These are phyloP conservation scores for Vanessa cardui DNA, from an alignment of 2,888 invertebrate genomes.

Conservation along the genomic window DNA sequence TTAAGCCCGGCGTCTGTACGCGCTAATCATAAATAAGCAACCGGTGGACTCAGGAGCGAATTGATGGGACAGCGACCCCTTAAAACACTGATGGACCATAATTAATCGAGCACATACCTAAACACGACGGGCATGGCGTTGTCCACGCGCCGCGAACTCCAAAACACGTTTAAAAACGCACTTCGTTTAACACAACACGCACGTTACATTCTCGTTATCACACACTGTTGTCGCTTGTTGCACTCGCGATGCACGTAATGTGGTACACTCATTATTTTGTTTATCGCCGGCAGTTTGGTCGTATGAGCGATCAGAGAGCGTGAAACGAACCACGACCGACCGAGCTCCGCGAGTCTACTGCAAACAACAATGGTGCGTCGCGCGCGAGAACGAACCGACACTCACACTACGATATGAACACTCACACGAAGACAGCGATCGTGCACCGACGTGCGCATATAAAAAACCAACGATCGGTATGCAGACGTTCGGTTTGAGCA, in stretches of 20 bases:
- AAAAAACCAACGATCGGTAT: conserved; percentile 83
- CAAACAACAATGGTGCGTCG: conserved; percentile 74
- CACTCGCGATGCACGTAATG: conserved; percentile 77
- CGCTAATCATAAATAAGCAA: conserved; percentile 20
- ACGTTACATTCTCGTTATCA: conserved; percentile 78
- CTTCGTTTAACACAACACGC: conserved; percentile 76
- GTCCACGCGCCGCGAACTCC: conserved; percentile 67
- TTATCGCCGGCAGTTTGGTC: conserved; percentile 71
- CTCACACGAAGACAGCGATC: conserved; percentile 55
- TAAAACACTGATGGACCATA: conserved; percentile 72
- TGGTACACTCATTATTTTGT: conserved; percentile 80
- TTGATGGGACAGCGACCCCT: conserved; percentile 69
- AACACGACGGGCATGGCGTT: conserved; percentile 76
- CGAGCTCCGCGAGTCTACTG: conserved; percentile 74
- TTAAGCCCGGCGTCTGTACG: conserved; percentile 1
- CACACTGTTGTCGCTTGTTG: conserved; percentile 77
- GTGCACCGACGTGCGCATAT: conserved; percentile 73
- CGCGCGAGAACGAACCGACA: conserved; percentile 68
- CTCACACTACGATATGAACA: conserved; percentile 58
- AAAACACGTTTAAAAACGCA: conserved; percentile 73
- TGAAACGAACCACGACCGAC: conserved; percentile 58
- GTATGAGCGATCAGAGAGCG: conserved; percentile 59
- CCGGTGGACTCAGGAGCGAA: conserved; percentile 24
- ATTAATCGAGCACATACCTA: conserved; percentile 81
- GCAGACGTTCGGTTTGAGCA: conserved; percentile 82